Base-by-base conservation (phyloP, 2,113 vertebrate species). In the Piaya cayana region DNA sequence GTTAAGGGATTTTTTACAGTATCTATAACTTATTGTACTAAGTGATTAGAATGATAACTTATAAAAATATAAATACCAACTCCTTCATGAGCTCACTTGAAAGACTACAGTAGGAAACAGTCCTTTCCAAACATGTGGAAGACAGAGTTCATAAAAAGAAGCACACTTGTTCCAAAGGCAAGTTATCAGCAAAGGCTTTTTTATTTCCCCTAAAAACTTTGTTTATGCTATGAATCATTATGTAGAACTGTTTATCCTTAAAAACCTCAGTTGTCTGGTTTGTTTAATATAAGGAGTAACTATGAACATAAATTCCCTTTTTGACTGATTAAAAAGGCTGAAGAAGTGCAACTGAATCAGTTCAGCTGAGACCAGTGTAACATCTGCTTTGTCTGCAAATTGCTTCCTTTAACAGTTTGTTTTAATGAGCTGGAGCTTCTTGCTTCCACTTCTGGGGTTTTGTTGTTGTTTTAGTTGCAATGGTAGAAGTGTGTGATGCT, bases 351-450 rank as follows among this genome's bases (percentile, higher is more conserved):
- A 49, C 43, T 87, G 79, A 91, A 89, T 65, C 30, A 65, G 22
- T 76, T 67, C 62, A 82, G 45, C 37, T 91, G 81, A 80, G 67
- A 80, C 22, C 49, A 63, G 27, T 26, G 14, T 62, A 91, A 87
- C 74, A 91, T 91, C 55, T 94, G 74, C 58, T 89, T 82, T 92
- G 70, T 56, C 81, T 91, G 70, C 50, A 84, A 60, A 74, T 68
- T 82, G 22, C 45, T 93, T 91, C 65, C 36, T 91, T 95, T 69
- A 77, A 67, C 32, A 87, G 39, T 75, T 91, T 90, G 22, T 67
- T 93, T 78, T 87, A 92, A 80, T 0, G 1, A 87, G 22, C n/a
- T 56, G 21, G 19, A 72, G 15, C 21, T 87, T 93, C 67, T 92
- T 32, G 39, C 30, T 71, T 93, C 58, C 84, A 4, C 58, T 74